These are phyloP conservation scores for Anastrepha ludens DNA, from an alignment of 1,140 invertebrate genomes.

Conservation along the genomic window DNA sequence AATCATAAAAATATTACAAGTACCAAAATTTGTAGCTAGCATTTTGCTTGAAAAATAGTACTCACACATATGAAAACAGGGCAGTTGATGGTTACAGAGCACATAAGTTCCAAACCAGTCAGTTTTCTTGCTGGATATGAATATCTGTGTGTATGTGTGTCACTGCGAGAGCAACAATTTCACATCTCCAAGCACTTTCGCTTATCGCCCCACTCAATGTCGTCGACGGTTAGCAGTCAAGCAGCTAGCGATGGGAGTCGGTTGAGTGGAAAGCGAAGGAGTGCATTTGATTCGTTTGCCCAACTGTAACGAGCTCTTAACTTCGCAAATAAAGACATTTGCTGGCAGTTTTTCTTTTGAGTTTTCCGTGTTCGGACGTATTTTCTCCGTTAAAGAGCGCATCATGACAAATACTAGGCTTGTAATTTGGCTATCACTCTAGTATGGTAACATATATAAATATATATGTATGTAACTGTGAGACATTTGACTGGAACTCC, in stretches of 20 bases:
- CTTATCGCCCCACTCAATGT: neutral
- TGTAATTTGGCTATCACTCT: neutral
- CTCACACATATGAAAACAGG: no score
- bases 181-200: neutral
- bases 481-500: neutral
- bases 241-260: neutral
- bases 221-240: neutral
- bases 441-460: neutral
- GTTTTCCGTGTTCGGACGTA: slow-evolving; percentile 27
- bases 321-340: slow-evolving; percentile 24
- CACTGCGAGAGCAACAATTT: slow-evolving; percentile 6
- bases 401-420: neutral
- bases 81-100: neutral
- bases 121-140: neutral
- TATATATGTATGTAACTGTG: neutral
- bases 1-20: no score
- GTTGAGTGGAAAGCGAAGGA: neutral
- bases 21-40: no score
- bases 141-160: neutral
- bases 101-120: neutral
- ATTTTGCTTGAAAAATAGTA: no score
- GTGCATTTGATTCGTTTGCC: neutral
- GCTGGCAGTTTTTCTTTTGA: slow-evolving; percentile 39
- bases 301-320: slow-evolving; percentile 25
- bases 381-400: neutral